phyloP scores from a whole-genome alignment of 2,888 invertebrate species.

The Micropterix aruncella region DNA sequence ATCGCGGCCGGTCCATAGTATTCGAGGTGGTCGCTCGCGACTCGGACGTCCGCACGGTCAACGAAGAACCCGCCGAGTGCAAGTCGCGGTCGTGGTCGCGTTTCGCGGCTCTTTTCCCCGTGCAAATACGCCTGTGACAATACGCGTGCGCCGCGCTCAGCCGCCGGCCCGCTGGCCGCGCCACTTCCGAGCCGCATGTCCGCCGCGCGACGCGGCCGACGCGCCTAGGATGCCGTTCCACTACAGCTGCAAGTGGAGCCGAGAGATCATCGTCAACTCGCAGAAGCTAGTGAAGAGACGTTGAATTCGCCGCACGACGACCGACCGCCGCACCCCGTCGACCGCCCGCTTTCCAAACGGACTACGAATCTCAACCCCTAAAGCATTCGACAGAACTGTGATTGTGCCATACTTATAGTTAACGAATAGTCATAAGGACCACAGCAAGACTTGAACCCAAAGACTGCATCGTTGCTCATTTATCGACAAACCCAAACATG shows the following conservation, averaged over 20 bases:
- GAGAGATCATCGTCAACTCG: slow-evolving; percentile 85
- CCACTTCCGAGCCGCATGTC: slow-evolving; percentile 29
- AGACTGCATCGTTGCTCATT: neutral
- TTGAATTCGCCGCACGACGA: slow-evolving; percentile 35
- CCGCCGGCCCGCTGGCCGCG: slow-evolving; percentile 30
- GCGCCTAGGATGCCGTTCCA: slow-evolving; percentile 51
- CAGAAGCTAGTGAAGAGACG: slow-evolving; percentile 89
- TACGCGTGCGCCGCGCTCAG: slow-evolving; percentile 24
- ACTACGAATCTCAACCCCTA: slow-evolving; percentile 4
- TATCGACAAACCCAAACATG: slow-evolving; percentile 3
- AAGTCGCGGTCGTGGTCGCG: slow-evolving; percentile 1
- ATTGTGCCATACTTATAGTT: neutral
- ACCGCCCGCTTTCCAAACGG: slow-evolving; percentile 3
- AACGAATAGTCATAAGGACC: neutral
- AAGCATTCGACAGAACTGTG: neutral
- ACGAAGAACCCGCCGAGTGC: slow-evolving; percentile 1
- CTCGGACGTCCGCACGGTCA: neutral
- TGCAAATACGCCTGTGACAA: slow-evolving; percentile 32
- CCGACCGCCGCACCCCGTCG: neutral
- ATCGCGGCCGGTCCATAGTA: neutral
- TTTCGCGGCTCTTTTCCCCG: neutral
- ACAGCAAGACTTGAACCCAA: neutral
- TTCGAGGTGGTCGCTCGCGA: neutral
- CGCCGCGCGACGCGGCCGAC: slow-evolving; percentile 33
- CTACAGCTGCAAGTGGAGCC: slow-evolving; percentile 86